Conservation (phyloP, 2,797 vertebrate species). For the Schizopygopsis pylzovi region DNA sequence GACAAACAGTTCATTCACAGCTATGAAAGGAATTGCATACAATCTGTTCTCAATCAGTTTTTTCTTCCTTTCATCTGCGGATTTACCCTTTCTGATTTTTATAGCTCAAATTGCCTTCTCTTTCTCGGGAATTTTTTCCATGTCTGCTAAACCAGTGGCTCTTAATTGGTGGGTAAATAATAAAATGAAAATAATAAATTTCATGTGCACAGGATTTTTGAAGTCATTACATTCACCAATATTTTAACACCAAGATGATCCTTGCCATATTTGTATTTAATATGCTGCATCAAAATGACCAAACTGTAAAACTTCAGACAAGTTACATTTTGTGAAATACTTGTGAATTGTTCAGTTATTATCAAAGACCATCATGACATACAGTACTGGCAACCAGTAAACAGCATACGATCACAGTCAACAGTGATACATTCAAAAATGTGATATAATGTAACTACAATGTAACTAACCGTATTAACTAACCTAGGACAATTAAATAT, state of each 20-base stretch:
- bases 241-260: not conserved
- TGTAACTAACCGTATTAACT: not conserved
- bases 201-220: not conserved
- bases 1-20: conserved; percentile 17
- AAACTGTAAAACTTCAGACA: not conserved
- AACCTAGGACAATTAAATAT: not conserved
- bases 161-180: conserved; percentile 9
- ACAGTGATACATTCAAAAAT: not conserved
- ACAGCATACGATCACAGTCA: not conserved
- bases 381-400: not conserved
- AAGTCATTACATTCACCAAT: not conserved
- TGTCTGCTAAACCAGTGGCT: conserved; percentile 1
- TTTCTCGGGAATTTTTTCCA: not conserved
- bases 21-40: conserved; percentile 4
- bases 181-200: not conserved
- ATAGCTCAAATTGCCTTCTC: not conserved
- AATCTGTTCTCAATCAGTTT: conserved; percentile 26
- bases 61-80: conserved; percentile 29
- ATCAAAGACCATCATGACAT: not conserved
- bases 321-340: not conserved
- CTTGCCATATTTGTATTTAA: not conserved
- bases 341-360: not conserved
- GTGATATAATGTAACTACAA: not conserved
- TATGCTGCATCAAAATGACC: not conserved
- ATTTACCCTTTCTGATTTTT: conserved; percentile 31